Conservation (phyloP, 2,797 vertebrate genomes). For the Myotis daubentonii region DNA sequence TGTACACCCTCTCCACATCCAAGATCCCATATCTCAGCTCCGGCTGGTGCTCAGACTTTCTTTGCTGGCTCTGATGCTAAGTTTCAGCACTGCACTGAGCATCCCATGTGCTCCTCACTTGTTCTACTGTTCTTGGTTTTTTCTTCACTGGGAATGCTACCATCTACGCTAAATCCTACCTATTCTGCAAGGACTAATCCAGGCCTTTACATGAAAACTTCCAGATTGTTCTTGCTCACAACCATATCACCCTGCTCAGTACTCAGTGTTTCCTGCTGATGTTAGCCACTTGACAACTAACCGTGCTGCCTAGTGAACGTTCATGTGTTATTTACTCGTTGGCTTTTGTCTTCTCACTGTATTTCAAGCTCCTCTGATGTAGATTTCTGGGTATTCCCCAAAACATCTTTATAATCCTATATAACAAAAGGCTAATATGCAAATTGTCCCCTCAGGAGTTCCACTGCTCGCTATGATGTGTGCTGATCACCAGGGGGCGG, state of each 20-base stretch:
- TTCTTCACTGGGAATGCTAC: neutral
- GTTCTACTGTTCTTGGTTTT: neutral
- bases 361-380: neutral
- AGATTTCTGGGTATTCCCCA: neutral
- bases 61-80: neutral
- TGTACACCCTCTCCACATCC: neutral
- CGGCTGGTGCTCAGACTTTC: neutral
- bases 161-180: neutral
- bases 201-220: neutral
- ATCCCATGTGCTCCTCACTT: neutral
- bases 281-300: neutral
- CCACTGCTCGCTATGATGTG: too few relatives aligned
- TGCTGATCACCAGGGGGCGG: too few relatives aligned
- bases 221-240: neutral
- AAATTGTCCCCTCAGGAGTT: too few relatives aligned
- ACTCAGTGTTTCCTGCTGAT: neutral
- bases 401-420: neutral
- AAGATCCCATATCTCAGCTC: neutral
- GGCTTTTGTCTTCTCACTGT: slow-evolving; percentile 24
- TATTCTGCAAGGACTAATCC: neutral
- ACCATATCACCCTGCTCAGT: neutral
- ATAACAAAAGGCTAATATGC: too few relatives aligned
- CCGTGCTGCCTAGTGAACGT: neutral
- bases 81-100: neutral
- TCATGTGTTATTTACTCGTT: neutral